Evolutionary conservation across 1,140 invertebrate genomes (phyloP).

Genomic region (Trialeurodes vaporariorum): DNA sequence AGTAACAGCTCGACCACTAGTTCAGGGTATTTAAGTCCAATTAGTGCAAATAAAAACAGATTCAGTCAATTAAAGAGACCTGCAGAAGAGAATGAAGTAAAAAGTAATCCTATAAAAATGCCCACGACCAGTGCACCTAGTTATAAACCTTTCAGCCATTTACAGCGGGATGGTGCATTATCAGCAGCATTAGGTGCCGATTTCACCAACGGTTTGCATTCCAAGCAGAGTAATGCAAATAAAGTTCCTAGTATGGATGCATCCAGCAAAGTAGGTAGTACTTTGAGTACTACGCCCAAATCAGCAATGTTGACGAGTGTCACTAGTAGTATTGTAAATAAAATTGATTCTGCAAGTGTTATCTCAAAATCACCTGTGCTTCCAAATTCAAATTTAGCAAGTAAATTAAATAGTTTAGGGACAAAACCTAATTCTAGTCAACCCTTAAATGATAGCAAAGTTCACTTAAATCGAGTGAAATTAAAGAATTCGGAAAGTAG

Average conservation of each 20-base stretch:
- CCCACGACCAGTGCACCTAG: slow-evolving; percentile 14
- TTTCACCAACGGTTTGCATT: too few species aligned
- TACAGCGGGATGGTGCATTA: neutral
- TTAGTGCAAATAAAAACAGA: slow-evolving; percentile 43
- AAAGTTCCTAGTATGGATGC: too few species aligned
- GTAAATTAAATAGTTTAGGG: too few species aligned
- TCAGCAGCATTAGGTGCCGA: neutral
- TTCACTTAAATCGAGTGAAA: neutral
- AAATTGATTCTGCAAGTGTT: too few species aligned
- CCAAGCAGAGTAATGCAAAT: too few species aligned
- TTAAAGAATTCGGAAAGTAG: neutral
- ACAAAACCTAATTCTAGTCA: neutral
- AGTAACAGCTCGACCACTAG: slow-evolving; percentile 47
- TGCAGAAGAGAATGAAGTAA: neutral
- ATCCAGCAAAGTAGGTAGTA: too few species aligned
- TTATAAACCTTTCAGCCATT: slow-evolving; percentile 31
- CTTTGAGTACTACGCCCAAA: too few species aligned
- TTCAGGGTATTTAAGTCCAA: slow-evolving; percentile 58
- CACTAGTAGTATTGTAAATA: too few species aligned
- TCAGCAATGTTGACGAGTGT: too few species aligned
- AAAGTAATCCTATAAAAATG: slow-evolving; percentile 5
- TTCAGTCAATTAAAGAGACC: neutral
- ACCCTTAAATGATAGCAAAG: neutral
- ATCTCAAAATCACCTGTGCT: too few species aligned
- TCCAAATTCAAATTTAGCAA: too few species aligned